Evolutionary conservation across 2,113 vertebrate species (phyloP), one percentile per base, ranked within the genome.

Genomic region (Microcebus ravelobensis): DNA sequence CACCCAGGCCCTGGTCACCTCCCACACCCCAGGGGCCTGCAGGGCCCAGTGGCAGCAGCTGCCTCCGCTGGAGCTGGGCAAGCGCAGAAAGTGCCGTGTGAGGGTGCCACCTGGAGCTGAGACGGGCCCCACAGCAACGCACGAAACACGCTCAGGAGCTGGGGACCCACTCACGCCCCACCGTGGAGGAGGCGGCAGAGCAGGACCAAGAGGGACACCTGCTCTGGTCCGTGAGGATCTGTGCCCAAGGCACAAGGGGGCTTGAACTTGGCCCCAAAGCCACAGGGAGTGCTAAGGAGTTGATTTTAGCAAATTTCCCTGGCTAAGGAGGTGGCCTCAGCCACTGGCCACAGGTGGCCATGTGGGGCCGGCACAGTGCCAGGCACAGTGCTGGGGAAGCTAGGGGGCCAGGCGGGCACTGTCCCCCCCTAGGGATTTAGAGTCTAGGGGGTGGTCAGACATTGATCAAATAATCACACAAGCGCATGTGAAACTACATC

Each of bases 301-400:
- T 31, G 7, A 34, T 59, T 31, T 71, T 12, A 59, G 52, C 55
- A 20, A n/a, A 29, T 5, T 48, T 0, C 10, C 91, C 12, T 31
- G 31, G 61, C 23, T 0, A 23, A 25, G 29, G 48, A 86, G 23
- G n/a, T n/a, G n/a, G n/a, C n/a, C n/a, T n/a, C n/a, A n/a, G n/a
- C n/a, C n/a, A n/a, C n/a, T n/a, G n/a, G n/a, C n/a, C n/a, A 13
- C 2, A 4, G 1, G 27, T 15, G 5, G 10, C 27, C 6, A 0
- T 6, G 39, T 2, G 31, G 31, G 65, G 65, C 21, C 1, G 29
- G 1, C 20, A 31, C 13, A 8, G 52, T 17, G 36, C 50, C 34
- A 39, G 63, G 5, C 34, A 8, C 36, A 12, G 39, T 2, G 6
- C 73, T 31, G 39, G 57, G 50, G 17, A 34, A 20, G 36, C 34